A percentile compares a stretch with the other conserved stretches of the same genome.
Conservation (phyloP, 2,888 invertebrate species). For the Chydorus sphaericus region DNA sequence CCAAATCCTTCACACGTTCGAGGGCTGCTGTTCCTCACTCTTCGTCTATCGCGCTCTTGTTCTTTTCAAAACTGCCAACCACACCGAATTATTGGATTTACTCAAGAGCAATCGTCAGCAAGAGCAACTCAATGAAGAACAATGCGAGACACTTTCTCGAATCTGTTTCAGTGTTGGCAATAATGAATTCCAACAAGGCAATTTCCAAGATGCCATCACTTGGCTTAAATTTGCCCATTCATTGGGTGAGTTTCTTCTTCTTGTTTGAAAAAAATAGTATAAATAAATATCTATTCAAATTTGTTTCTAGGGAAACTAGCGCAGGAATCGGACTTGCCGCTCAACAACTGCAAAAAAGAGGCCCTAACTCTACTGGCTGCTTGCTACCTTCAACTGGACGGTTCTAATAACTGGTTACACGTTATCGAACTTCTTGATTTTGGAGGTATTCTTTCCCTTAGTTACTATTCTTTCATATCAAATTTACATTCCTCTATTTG, state of each 20-base stretch:
- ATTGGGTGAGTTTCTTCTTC: too few relatives aligned
- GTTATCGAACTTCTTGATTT: background rate
- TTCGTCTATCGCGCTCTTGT: background rate
- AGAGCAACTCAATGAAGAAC: background rate
- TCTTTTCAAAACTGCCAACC: background rate
- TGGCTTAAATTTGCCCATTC: conserved; percentile 1
- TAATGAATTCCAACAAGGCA: background rate
- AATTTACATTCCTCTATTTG: background rate
- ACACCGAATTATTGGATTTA: background rate
- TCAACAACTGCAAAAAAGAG: background rate
- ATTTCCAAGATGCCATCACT: background rate
- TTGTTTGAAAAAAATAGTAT: background rate
- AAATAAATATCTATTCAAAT: background rate
- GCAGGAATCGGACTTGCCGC: too few relatives aligned
- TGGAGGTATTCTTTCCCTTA: background rate
- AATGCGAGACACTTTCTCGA: background rate
- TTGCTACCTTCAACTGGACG: background rate
- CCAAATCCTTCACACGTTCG: background rate
- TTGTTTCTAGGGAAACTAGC: background rate
- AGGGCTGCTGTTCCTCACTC: background rate
- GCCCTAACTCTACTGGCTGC: background rate
- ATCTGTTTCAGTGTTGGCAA: background rate
- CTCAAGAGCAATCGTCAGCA: background rate
- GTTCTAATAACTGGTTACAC: background rate
- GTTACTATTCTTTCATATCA: background rate